Conservation (phyloP, 37 sponge, comb jelly and placozoan genomes). For the Theonella swinhoei region DNA sequence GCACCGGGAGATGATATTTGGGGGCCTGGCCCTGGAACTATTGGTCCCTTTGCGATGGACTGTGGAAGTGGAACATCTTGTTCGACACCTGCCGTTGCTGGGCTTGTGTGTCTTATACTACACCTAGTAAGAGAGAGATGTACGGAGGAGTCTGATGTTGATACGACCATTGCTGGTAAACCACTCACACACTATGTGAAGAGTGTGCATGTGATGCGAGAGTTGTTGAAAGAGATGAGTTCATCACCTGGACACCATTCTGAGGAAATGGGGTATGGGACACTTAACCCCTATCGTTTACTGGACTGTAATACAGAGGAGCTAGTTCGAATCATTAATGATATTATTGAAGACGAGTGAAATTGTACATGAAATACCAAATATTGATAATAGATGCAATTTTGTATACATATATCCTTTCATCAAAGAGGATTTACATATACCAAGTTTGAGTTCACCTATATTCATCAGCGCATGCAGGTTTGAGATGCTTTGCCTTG, state of each 20-base stretch:
- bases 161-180: constrained; percentile 20
- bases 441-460: too few species aligned
- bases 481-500: too few species aligned
- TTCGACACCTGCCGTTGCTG: constrained; percentile 63
- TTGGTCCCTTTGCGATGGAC: constrained; percentile 35
- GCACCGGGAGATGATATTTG: constrained; percentile 51
- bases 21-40: constrained; percentile 44
- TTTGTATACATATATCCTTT: too few species aligned
- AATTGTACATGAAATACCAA: too few species aligned
- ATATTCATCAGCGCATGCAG: too few species aligned
- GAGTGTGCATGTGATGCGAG: constrained; percentile 64
- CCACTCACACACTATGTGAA: constrained; percentile 3
- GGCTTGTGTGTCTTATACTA: constrained; percentile 45
- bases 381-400: too few species aligned
- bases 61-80: constrained; percentile 67
- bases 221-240: constrained; percentile 57
- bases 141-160: constrained; percentile 3
- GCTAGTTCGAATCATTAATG: constrained; percentile 42
- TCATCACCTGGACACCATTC: constrained; percentile 42
- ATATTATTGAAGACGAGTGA: constrained; percentile 50
- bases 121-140: constrained; percentile 21
- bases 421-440: too few species aligned
- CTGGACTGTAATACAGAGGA: constrained; percentile 45
- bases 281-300: constrained; percentile 26
- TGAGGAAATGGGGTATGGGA: constrained; percentile 60